phyloP scores from a whole-genome alignment of 1,140 invertebrate genomes.

The Brachionus calyciflorus region DNA sequence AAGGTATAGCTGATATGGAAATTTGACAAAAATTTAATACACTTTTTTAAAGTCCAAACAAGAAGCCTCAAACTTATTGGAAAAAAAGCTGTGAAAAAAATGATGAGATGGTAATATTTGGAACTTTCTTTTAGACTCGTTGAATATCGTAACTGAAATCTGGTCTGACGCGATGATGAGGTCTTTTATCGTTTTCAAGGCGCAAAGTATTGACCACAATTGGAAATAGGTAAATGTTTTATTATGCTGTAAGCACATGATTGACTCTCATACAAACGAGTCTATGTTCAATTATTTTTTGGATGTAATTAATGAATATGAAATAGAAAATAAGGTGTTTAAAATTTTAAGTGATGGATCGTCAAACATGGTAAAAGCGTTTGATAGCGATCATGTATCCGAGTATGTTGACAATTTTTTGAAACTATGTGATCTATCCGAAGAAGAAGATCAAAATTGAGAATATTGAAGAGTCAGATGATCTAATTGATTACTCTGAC shows the following conservation, averaged over 20 bases:
- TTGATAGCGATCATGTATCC: not conserved
- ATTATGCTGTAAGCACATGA: not conserved
- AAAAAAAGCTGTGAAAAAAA: no score
- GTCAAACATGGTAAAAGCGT: not conserved
- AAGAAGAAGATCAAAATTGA: no score
- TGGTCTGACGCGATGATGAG: not conserved
- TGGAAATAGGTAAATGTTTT: not conserved
- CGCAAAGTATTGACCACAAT: not conserved
- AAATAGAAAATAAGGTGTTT: not conserved
- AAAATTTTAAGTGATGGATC: not conserved
- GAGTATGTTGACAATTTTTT: conserved; percentile 7
- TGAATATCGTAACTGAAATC: not conserved
- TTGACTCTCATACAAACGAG: not conserved
- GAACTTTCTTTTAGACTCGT: not conserved
- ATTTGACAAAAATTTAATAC: no score
- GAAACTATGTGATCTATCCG: not conserved
- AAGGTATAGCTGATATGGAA: no score
- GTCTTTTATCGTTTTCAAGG: conserved; percentile 3
- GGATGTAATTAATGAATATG: not conserved
- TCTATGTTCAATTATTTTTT: not conserved
- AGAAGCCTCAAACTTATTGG: no score
- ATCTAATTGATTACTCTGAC: no score
- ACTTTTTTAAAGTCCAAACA: no score
- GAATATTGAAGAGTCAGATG: no score
- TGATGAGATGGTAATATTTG: no score